Conservation (phyloP, 2,797 vertebrate species). For the Labroides dimidiatus region DNA sequence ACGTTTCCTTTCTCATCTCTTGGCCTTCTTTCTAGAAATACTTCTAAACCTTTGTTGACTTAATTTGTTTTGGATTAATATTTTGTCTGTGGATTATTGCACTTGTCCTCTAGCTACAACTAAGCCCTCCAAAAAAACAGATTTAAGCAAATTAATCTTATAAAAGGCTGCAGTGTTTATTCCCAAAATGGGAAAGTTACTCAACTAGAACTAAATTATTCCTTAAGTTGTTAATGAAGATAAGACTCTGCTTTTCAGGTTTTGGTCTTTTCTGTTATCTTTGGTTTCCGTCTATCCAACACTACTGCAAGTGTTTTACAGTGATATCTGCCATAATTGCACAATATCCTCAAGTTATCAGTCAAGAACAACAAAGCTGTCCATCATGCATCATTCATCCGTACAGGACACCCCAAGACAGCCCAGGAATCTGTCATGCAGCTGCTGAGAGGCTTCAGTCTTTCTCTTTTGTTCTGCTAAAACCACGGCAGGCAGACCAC, state of each 20-base stretch:
- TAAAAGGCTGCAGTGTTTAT: background rate
- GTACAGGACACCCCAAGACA: constrained; percentile 17
- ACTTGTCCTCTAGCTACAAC: background rate
- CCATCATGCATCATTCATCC: constrained; percentile 60
- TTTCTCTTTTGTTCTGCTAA: constrained; percentile 28
- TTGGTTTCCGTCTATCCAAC: constrained; percentile 2
- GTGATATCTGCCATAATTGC: constrained; percentile 10
- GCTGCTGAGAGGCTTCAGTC: constrained; percentile 3
- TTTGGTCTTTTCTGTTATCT: background rate
- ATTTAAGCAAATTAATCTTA: background rate
- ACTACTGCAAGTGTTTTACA: constrained; percentile 4
- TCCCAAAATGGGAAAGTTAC: no score
- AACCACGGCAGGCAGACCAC: constrained; percentile 56
- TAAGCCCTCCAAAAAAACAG: background rate
- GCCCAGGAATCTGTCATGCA: constrained; percentile 54
- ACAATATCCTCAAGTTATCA: constrained; percentile 10
- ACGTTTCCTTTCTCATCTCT: background rate
- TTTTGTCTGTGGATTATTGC: background rate
- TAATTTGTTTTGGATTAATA: background rate
- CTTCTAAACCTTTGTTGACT: background rate
- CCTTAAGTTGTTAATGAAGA: background rate
- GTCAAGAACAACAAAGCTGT: constrained; percentile 14
- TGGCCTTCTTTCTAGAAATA: background rate
- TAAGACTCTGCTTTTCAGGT: background rate
- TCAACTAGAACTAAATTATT: background rate